Evolutionary conservation across 1,140 invertebrate species (phyloP).

Genomic region (Maconellicoccus hirsutus): DNA sequence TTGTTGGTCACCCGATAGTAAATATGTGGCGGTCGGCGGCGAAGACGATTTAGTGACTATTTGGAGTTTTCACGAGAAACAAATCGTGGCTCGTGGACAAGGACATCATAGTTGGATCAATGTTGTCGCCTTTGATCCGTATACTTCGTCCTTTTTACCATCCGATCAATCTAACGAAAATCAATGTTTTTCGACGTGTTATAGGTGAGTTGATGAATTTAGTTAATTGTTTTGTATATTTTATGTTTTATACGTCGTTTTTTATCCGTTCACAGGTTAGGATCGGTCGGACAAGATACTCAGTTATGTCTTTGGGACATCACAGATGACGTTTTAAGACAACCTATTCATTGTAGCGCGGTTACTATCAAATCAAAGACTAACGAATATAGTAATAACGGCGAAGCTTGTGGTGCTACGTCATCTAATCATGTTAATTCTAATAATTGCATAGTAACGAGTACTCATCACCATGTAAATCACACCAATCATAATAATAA

Average conservation of each 20-base stretch:
- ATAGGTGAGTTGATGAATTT: background rate
- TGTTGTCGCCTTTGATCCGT: slow-evolving; percentile 93
- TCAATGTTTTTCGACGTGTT: slow-evolving; percentile 33
- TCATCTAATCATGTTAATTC: slow-evolving; percentile 12
- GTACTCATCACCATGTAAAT: background rate
- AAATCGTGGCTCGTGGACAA: slow-evolving; percentile 90
- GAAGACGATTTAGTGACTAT: slow-evolving; percentile 98
- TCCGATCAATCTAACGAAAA: slow-evolving; percentile 37
- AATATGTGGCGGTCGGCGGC: slow-evolving; percentile 90
- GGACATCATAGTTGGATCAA: slow-evolving; percentile 94
- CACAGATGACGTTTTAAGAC: slow-evolving; percentile 81
- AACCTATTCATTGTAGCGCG: slow-evolving; percentile 31
- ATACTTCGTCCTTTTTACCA: slow-evolving; percentile 49
- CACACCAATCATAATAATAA: slow-evolving; percentile 13
- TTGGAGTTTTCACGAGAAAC: slow-evolving; percentile 86
- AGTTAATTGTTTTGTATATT: background rate
- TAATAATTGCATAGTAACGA: background rate
- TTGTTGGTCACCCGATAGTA: slow-evolving; percentile 94
- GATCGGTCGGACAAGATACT: slow-evolving; percentile 97
- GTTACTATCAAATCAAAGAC: slow-evolving; percentile 13
- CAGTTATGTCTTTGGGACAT: slow-evolving; percentile 97
- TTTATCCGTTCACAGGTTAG: slow-evolving; percentile 39
- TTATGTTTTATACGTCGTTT: too few relatives aligned
- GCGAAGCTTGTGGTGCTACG: background rate
- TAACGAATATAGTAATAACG: slow-evolving; percentile 11